Evolutionary conservation across 2,888 invertebrate genomes (phyloP).

Genomic region (Amphimallon solstitiale): DNA sequence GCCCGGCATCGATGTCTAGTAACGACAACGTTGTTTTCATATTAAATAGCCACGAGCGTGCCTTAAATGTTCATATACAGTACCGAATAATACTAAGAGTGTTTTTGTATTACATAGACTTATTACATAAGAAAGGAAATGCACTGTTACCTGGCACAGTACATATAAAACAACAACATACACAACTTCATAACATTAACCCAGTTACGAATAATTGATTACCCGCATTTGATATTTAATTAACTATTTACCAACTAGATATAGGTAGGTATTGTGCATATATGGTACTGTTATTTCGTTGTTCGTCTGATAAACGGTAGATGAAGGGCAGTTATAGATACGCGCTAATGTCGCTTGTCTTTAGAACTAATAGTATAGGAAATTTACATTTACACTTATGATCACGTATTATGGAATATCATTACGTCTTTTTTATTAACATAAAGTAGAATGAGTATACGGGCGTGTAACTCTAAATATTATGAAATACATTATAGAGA

Average conservation of each 20-base stretch:
- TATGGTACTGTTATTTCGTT: slow-evolving; percentile 19
- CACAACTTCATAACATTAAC: slow-evolving; percentile 38
- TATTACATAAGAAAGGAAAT: slow-evolving; percentile 37
- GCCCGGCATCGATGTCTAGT: not conserved
- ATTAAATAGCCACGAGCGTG: slow-evolving; percentile 10
- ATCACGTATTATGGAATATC: too few relatives aligned
- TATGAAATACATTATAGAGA: too few relatives aligned
- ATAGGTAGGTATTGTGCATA: too few relatives aligned
- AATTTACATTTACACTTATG: slow-evolving; percentile 2
- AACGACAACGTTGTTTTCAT: slow-evolving; percentile 12
- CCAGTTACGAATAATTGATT: slow-evolving; percentile 38
- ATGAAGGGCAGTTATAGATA: slow-evolving; percentile 17
- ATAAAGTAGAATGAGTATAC: not conserved
- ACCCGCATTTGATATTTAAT: slow-evolving; percentile 35
- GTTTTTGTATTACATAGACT: slow-evolving; percentile 37
- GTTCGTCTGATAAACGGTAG: slow-evolving; percentile 15
- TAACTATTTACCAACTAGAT: slow-evolving; percentile 31
- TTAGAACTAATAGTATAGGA: slow-evolving; percentile 3
- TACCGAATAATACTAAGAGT: slow-evolving; percentile 27
- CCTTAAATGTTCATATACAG: slow-evolving; percentile 9
- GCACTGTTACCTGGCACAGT: slow-evolving; percentile 16
- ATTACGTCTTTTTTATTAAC: too few relatives aligned
- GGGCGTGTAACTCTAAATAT: not conserved
- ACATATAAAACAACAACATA: not conserved
- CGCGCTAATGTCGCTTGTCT: not conserved